Percentiles rank a stretch among this genome's conserved stretches.
These are phyloP conservation scores for Nilaparvata lugens DNA, from an alignment of 1,140 invertebrate genomes.

Conservation along the genomic window DNA sequence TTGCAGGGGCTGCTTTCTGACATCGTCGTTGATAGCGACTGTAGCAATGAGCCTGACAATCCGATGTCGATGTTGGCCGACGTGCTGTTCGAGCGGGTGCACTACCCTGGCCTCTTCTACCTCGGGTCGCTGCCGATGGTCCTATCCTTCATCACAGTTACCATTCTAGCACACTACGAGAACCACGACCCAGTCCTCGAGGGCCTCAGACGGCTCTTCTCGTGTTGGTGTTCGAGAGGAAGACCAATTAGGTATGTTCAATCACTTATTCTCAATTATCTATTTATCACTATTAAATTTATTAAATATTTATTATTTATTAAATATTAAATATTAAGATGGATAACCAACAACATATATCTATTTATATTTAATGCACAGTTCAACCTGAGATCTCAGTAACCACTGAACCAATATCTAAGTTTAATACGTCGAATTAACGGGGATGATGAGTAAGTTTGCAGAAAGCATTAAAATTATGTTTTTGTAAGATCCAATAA, in stretches of 20 bases:
- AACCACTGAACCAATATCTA: no score
- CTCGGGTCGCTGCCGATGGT: conserved; percentile 70
- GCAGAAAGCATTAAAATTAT: no score
- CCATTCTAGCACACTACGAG: conserved; percentile 68
- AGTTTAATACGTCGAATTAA: no score
- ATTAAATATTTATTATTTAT: no score
- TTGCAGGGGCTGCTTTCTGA: conserved; percentile 77
- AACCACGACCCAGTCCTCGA: conserved; percentile 62
- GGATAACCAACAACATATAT: no score
- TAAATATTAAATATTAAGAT: no score
- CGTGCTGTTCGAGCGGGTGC: conserved; percentile 60
- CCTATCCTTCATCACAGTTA: conserved; percentile 64
- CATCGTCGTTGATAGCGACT: conserved; percentile 77
- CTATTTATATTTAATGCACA: no score
- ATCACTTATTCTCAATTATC: no score
- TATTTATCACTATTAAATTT: no score
- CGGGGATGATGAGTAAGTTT: no score
- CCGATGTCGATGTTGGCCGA: conserved; percentile 78
- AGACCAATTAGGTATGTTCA: conserved; percentile 5
- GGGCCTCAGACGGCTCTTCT: conserved; percentile 9
- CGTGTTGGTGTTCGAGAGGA: conserved; percentile 2
- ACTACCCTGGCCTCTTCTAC: conserved; percentile 68
- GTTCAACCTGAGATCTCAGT: no score
- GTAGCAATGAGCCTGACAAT: conserved; percentile 73
- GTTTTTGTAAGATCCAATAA: no score